These are phyloP conservation scores for Calephelis perditalis DNA, from an alignment of 2,888 invertebrate species.

Conservation along the genomic window DNA sequence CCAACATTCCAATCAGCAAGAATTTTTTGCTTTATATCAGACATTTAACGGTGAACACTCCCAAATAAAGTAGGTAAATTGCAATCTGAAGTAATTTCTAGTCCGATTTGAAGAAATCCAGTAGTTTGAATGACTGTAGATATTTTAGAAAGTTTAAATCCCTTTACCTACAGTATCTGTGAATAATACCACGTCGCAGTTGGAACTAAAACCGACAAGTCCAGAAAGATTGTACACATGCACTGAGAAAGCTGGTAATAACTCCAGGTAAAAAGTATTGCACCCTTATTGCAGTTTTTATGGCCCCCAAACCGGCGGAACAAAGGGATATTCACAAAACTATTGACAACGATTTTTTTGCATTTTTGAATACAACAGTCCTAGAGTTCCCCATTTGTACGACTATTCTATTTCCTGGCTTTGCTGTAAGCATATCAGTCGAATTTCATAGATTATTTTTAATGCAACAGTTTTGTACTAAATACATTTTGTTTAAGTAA, in stretches of 20 bases:
- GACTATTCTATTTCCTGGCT: no score
- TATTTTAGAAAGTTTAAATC: no score
- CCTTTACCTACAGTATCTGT: no score
- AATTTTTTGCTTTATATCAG: slow-evolving; percentile 21
- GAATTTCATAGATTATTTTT: no score
- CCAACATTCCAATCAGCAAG: slow-evolving; percentile 17
- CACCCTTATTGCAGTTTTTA: slow-evolving; percentile 60
- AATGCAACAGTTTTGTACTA: no score
- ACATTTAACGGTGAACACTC: background rate
- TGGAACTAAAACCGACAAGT: background rate
- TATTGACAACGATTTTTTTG: slow-evolving; percentile 66
- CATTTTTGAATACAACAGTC: slow-evolving; percentile 27
- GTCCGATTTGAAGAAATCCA: no score
- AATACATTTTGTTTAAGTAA: no score
- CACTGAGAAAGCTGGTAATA: slow-evolving; percentile 14
- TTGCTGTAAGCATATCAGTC: no score
- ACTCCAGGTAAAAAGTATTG: slow-evolving; percentile 65
- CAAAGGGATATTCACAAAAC: slow-evolving; percentile 65
- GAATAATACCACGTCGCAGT: no score
- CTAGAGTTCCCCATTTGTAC: background rate
- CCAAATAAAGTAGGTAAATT: no score
- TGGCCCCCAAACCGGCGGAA: slow-evolving; percentile 53
- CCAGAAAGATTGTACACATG: background rate
- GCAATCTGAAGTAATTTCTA: no score
- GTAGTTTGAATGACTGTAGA: no score